Base-by-base conservation (phyloP, 2,113 vertebrate species). In the Pitta sordida region DNA sequence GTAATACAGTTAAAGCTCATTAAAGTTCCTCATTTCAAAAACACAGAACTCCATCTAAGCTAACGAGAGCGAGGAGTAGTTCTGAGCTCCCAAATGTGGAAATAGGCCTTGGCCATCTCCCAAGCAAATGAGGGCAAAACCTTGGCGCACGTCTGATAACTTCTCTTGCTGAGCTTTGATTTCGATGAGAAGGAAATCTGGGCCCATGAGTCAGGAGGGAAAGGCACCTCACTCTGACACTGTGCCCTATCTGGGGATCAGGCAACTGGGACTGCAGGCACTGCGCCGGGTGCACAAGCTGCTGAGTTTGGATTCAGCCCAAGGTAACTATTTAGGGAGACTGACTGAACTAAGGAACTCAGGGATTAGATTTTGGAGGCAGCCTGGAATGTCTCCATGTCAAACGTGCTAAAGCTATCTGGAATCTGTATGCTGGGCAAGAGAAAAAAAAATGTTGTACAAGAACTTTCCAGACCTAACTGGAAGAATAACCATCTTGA, bases 261-360 rank as follows among this genome's bases (percentile, higher is more conserved):
- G 39, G 83, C 86, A 91, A 76, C 68, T 34, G 86, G 53, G 87
- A 18, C 24, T 58, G 58, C 78, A 56, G 82, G 90, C 94, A 53
- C 17, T 3, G 75, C 2, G 3, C 53, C 9, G 53, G 83, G 87
- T 27, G 75, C 0, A 0, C 95, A 95, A 96, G 90, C 95, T 96
- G 96, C 92, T 70, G 93, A 80, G 82, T 51, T 96, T 96, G 96
- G 96, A 96, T 77, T 37, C 49, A 22, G 58, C 92, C 96, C 96
- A 96, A 96, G 67, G 92, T 86, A 96, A 94, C 93, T 96, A 96
- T 96, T 96, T 96, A 96, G 90, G 93, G 92, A 96, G 62, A 85
- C 70, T 21, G 0, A 46, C 41, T 91, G 90, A 96, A 90, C 85
- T 95, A 70, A 90, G 67, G 88, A 96, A 90, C 95, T 85, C 16